These are phyloP conservation scores for Lumbricus terrestris DNA, from an alignment of 2,888 invertebrate species.

Conservation along the genomic window DNA sequence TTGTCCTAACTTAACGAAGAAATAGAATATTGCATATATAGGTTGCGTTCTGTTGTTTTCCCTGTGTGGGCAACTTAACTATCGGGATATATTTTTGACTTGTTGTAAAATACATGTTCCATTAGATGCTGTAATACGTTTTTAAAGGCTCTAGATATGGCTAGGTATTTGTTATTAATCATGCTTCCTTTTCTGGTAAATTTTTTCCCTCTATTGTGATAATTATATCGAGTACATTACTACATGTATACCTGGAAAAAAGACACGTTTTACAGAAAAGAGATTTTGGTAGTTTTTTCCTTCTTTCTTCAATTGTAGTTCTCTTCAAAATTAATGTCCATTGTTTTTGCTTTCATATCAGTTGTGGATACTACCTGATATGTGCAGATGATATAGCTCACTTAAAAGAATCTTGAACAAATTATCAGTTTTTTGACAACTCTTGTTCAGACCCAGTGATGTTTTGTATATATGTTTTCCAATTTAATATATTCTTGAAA, in stretches of 20 bases:
- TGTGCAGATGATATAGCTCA: neutral
- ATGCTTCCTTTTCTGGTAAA: too few relatives aligned
- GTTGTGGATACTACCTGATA: too few relatives aligned
- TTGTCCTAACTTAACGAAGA: too few relatives aligned
- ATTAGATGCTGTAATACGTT: neutral
- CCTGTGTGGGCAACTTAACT: neutral
- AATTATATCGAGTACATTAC: too few relatives aligned
- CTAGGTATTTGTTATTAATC: too few relatives aligned
- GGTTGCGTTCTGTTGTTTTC: neutral
- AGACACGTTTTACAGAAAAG: neutral
- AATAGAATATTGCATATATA: neutral
- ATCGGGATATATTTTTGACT: neutral
- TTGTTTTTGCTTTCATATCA: neutral
- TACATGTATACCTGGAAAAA: neutral
- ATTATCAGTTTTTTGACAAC: neutral
- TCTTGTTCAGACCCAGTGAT: neutral
- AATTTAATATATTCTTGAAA: neutral
- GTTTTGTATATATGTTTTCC: neutral
- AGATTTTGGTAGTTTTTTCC: neutral
- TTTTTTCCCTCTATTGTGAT: neutral
- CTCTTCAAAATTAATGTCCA: neutral
- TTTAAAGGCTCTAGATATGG: too few relatives aligned
- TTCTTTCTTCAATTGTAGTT: neutral
- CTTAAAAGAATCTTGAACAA: neutral
- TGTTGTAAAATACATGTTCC: neutral